These are phyloP conservation scores for Falcaria lacertinaria DNA, from an alignment of 2,888 invertebrate genomes.

Conservation along the genomic window DNA sequence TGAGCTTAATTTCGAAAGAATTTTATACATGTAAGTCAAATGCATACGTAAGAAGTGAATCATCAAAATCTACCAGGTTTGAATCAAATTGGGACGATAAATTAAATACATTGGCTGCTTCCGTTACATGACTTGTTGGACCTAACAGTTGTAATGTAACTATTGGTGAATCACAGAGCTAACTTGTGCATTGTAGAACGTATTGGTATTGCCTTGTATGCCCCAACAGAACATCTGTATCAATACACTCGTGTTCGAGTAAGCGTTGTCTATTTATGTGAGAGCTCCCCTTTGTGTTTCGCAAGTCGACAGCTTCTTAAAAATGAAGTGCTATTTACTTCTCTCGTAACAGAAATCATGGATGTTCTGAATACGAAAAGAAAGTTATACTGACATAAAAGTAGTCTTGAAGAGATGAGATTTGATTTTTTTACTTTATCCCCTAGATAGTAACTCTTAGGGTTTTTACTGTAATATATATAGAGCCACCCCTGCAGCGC, in stretches of 20 bases:
- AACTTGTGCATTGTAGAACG: background rate
- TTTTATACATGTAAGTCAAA: background rate
- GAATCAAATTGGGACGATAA: background rate
- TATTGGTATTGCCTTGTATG: constrained; percentile 5
- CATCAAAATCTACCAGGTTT: background rate
- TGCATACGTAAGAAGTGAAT: background rate
- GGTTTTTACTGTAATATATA: too few species aligned
- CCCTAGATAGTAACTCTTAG: too few species aligned
- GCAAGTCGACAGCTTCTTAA: background rate
- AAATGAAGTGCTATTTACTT: background rate
- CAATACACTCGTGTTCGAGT: constrained; percentile 11
- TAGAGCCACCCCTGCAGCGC: too few species aligned
- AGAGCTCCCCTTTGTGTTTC: background rate
- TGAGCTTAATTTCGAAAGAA: background rate
- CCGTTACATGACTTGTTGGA: constrained; percentile 1
- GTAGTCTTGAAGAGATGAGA: too few species aligned
- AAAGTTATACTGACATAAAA: too few species aligned
- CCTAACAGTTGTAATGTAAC: too few species aligned
- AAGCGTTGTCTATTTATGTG: constrained; percentile 1
- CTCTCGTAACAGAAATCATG: background rate
- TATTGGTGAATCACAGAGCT: constrained; percentile 1
- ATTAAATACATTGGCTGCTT: constrained; percentile 1
- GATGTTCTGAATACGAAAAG: background rate
- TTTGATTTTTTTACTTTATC: background rate
- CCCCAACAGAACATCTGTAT: constrained; percentile 18